Evolutionary conservation across 2,797 vertebrate species (phyloP), one percentile per base, ranked within the genome.

Genomic region (Varecia variegata): DNA sequence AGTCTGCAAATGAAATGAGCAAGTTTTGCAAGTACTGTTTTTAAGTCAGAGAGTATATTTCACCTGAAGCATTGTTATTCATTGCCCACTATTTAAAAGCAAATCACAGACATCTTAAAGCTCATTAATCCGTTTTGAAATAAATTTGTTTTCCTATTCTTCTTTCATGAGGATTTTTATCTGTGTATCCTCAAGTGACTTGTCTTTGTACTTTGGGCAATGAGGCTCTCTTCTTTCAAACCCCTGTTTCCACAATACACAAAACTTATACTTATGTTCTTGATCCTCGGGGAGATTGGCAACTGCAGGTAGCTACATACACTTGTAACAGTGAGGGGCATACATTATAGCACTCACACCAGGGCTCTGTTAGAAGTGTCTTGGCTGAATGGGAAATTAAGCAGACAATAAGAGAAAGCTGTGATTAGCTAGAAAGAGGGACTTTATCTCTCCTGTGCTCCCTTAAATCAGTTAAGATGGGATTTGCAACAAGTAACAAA

Each of bases 31-130:
- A 87, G 35, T 56, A 60, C 50, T 94, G 32, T 86, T 95, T 94
- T 80, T 89, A 92, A 90, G 40, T 83, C 68, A 40, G 21, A 79
- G 45, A 81, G 14, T 23, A 43, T 85, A 89, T 84, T 93, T 17
- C 45, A 81, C n/a, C 43, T 30, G 47, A 95, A 96, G 95, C 40
- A 74, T 38, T 80, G 0, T 77, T 97, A 96, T 97, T 97, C 86
- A 89, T 93, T 97, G 1, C 1, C 84, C 95, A 21, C 87, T 97
- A 83, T 96, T 88, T 96, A 71, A 96, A 93, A 94, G 43, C 92
- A 95, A 86, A 95, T 96, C 45, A 94, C 76, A 97, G 40, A 50
- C 18, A 43, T 91, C 85, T 71, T 96, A 95, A 90, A 97, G 32
- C 43, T 95, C 79, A n/a, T 95, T 88, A 8, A 93, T 87, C 58